Percentiles rank a stretch among this genome's conserved stretches.
Evolutionary conservation across 2,888 invertebrate species (phyloP).

Genomic region (Acrobasis suavella): DNA sequence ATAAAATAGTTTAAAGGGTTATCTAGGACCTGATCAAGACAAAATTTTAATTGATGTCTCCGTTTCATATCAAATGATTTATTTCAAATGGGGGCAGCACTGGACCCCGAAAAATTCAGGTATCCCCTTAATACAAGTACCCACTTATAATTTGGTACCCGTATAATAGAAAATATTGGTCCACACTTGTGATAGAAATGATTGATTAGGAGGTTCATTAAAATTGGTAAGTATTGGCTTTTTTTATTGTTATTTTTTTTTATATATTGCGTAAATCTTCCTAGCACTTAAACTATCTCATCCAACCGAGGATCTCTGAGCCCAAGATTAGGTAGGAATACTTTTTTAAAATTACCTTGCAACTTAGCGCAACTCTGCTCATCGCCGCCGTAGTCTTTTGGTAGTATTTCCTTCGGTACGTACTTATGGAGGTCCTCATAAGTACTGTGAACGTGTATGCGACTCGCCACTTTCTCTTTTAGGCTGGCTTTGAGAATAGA

Average conservation of each 20-base stretch:
- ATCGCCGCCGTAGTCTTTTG: slow-evolving; percentile 67
- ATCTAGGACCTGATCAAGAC: no score
- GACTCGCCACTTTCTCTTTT: slow-evolving; percentile 64
- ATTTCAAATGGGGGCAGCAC: no score
- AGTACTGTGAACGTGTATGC: slow-evolving; percentile 62
- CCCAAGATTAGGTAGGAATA: neutral
- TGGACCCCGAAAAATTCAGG: no score
- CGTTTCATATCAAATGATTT: no score
- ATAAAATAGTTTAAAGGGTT: no score
- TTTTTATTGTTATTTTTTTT: no score
- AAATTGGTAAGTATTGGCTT: no score
- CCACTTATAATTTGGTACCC: neutral
- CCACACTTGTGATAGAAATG: no score
- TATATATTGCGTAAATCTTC: no score
- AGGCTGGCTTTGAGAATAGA: slow-evolving; percentile 65
- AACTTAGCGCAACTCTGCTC: slow-evolving; percentile 51
- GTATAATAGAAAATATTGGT: neutral
- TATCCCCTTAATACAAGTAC: neutral
- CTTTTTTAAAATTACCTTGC: slow-evolving; percentile 46
- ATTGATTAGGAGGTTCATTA: neutral
- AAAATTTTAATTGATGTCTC: no score
- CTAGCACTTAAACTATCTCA: no score
- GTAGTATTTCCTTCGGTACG: slow-evolving; percentile 65
- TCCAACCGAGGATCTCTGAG: no score
- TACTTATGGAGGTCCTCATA: slow-evolving; percentile 66